Evolutionary conservation across 1,140 invertebrate species (phyloP).

Genomic region (Tribolium castaneum): DNA sequence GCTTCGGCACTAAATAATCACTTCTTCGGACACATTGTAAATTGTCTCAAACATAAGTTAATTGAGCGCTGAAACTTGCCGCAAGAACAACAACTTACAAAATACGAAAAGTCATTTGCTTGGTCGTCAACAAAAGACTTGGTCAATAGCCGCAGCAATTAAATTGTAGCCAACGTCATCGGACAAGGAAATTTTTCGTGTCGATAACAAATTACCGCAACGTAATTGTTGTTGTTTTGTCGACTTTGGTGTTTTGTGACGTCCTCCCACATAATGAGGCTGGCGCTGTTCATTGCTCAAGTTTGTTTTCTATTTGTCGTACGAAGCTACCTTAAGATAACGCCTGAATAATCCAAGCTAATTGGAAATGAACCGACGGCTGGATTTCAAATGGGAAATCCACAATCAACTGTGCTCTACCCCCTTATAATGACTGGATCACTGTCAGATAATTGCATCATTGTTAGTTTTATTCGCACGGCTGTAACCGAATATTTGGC

Average conservation of each 20-base stretch:
- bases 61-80: no score
- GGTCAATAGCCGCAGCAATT: no score
- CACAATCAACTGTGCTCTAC: neutral
- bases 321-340: conserved; percentile 15
- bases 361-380: conserved; percentile 17
- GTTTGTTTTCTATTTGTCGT: conserved; percentile 16
- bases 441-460: conserved; percentile 30
- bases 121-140: no score
- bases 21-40: neutral
- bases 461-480: conserved; percentile 26
- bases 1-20: neutral
- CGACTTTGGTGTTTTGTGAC: neutral
- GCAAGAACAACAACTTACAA: no score
- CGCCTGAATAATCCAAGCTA: conserved; percentile 26
- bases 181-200: neutral
- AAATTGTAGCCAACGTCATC: no score
- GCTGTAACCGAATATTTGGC: neutral
- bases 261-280: neutral
- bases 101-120: no score
- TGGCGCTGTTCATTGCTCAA: neutral
- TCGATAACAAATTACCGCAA: conserved; percentile 2
- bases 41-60: neutral
- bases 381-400: conserved; percentile 24
- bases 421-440: conserved; percentile 29
- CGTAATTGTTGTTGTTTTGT: no score